These are phyloP conservation scores for Propithecus perrieri DNA, from an alignment of 2,797 vertebrate genomes.

Conservation along the genomic window DNA sequence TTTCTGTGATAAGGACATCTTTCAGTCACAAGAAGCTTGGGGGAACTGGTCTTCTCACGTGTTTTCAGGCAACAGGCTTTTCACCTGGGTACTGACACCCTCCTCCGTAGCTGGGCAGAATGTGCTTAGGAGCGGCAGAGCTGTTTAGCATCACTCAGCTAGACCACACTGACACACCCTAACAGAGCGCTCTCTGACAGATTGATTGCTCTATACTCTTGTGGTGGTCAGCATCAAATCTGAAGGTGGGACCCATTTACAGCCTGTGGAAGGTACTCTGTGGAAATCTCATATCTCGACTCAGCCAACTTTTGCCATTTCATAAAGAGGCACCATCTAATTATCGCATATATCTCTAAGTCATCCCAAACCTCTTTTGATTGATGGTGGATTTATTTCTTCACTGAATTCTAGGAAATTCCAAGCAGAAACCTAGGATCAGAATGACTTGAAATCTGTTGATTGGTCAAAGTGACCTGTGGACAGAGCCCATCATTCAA, in stretches of 20 bases:
- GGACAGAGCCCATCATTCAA: conserved; percentile 23
- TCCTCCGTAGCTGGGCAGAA: neutral
- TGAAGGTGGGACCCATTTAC: neutral
- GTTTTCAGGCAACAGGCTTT: neutral
- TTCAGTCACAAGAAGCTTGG: neutral
- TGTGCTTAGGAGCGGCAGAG: neutral
- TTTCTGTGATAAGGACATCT: neutral
- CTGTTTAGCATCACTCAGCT: neutral
- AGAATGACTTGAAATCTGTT: neutral
- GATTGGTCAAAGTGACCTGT: conserved; percentile 9
- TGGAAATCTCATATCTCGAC: neutral
- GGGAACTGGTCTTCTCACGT: neutral
- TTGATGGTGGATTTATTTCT: neutral
- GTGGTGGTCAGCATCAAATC: neutral
- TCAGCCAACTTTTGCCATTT: neutral
- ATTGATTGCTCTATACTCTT: neutral
- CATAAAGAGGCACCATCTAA: neutral
- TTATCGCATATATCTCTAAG: neutral
- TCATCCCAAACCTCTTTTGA: conserved; percentile 21
- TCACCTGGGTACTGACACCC: neutral
- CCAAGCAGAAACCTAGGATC: neutral
- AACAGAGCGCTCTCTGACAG: neutral
- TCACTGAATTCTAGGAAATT: neutral
- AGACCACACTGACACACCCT: neutral
- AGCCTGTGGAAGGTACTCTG: neutral